Conservation (phyloP, 2,888 invertebrate species). For the Oasisia sp. region DNA sequence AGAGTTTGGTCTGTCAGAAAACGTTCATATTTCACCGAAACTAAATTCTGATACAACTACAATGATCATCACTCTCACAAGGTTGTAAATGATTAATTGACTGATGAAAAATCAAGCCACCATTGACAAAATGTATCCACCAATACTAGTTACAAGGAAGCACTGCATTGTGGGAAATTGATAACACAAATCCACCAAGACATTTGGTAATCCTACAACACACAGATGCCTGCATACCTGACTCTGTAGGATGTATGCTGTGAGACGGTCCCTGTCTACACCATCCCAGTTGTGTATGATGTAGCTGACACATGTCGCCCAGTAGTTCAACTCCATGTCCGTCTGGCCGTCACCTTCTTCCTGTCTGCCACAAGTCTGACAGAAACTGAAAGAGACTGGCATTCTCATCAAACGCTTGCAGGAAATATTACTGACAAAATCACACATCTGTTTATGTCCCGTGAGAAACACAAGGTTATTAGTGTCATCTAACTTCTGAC, state of each 20-base stretch:
- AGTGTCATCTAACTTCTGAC: no score
- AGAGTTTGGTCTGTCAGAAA: no score
- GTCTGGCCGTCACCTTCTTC: constrained; percentile 50
- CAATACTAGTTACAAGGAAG: background rate
- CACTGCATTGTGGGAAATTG: background rate
- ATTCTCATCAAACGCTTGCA: background rate
- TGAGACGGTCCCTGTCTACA: constrained; percentile 78
- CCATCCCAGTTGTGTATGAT: constrained; percentile 89
- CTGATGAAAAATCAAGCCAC: no score
- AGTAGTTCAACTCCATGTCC: constrained; percentile 95
- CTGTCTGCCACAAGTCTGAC: background rate
- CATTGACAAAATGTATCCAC: no score
- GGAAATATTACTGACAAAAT: background rate
- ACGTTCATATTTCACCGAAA: no score
- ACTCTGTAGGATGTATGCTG: constrained; percentile 81
- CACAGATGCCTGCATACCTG: constrained; percentile 70
- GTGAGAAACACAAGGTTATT: no score
- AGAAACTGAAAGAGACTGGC: background rate
- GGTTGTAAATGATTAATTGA: no score
- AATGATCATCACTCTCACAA: no score
- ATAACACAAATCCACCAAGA: background rate
- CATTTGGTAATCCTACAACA: background rate
- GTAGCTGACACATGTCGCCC: constrained; percentile 87
- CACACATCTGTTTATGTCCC: no score
- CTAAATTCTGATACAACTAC: no score